A percentile compares a stretch with the other conserved stretches of the same genome.
phyloP scores from a whole-genome alignment of 2,888 invertebrate species.

The Drosophila subquinaria region DNA sequence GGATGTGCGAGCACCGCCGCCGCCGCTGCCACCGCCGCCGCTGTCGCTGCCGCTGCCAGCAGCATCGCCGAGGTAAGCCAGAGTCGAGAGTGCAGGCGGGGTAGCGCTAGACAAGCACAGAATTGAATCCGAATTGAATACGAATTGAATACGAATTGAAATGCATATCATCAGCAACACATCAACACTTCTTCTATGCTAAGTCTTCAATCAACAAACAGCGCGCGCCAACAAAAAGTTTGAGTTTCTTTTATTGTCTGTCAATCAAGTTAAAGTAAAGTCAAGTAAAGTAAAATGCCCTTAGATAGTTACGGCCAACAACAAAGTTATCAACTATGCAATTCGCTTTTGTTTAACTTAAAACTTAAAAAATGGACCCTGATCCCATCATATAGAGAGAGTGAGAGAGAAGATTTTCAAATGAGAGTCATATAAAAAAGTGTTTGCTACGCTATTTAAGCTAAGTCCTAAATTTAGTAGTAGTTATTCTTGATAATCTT shows the following conservation, averaged over 20 bases:
- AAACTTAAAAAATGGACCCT: constrained; percentile 50
- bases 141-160: constrained; percentile 34
- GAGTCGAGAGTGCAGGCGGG: constrained; percentile 42
- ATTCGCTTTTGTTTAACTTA: constrained; percentile 37
- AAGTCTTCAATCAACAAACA: constrained; percentile 83
- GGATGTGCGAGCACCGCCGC: constrained; percentile 80
- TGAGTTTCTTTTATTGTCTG: constrained; percentile 33
- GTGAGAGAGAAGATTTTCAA: constrained; percentile 15
- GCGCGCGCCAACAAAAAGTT: constrained; percentile 28
- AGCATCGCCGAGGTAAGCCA: constrained; percentile 84
- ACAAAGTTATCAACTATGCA: constrained; percentile 24
- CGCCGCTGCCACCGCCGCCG: constrained; percentile 81
- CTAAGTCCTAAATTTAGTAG: constrained; percentile 4
- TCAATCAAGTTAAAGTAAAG: constrained; percentile 31
- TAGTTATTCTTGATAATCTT: background rate
- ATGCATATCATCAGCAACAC: constrained; percentile 71
- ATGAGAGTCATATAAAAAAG: constrained; percentile 48
- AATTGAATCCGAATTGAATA: constrained; percentile 49
- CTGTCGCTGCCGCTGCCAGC: constrained; percentile 76
- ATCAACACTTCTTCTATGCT: constrained; percentile 68
- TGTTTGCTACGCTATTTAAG: constrained; percentile 73
- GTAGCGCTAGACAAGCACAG: constrained; percentile 55
- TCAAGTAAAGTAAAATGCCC: constrained; percentile 46
- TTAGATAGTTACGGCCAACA: constrained; percentile 61
- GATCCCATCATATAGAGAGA: constrained; percentile 53